Evolutionary conservation across 2,797 vertebrate genomes (phyloP), one percentile per base, ranked within the genome.

Genomic region (Megaceryle alcyon): DNA sequence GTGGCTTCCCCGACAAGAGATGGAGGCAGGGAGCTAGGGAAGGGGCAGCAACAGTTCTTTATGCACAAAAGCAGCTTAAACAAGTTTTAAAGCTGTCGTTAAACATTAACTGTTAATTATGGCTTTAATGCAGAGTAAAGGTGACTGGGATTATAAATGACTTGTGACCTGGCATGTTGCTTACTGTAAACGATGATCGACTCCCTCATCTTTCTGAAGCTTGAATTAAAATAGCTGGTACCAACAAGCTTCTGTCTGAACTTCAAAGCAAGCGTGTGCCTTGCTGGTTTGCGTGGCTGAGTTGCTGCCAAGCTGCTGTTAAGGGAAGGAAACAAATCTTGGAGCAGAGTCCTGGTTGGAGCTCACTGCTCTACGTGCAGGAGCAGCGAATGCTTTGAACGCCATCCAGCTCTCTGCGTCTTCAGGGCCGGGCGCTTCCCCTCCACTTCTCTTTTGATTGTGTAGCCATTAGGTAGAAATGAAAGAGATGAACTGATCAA

Each of bases 401-500:
- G 2, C 1, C 1, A 18, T 73, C 59, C 71, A 89, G 1, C 53
- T 39, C 37, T 15, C 64, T n/a, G 57, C 19, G 3, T 93, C 92
- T 93, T 54, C 61, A 23, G 89, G 79, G 76, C 82, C 3, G 3
- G 31, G 39, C 25, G 39, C 12, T 91, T 83, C 73, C 54, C 71
- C 22, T 85, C 71, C 22, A 4, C 61, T 94, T 76, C 37, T 70
- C 82, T 76, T 78, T 90, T 88, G 81, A 53, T 73, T 95, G 75
- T 86, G 65, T 81, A 82, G 81, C 89, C 70, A 59, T 88, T 83
- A 86, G 81, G 56, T 93, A 51, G 89, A 66, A 96, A 86, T 92
- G 63, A 95, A 94, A 94, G 89, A 92, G 78, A 79, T 48, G 80
- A 95, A 72, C 76, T 88, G 91, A 89, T 95, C 81, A 95, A 92